Percentiles rank a stretch among this genome's conserved stretches.
phyloP scores from a whole-genome alignment of 2,113 vertebrate species.

The Phoxinus phoxinus region DNA sequence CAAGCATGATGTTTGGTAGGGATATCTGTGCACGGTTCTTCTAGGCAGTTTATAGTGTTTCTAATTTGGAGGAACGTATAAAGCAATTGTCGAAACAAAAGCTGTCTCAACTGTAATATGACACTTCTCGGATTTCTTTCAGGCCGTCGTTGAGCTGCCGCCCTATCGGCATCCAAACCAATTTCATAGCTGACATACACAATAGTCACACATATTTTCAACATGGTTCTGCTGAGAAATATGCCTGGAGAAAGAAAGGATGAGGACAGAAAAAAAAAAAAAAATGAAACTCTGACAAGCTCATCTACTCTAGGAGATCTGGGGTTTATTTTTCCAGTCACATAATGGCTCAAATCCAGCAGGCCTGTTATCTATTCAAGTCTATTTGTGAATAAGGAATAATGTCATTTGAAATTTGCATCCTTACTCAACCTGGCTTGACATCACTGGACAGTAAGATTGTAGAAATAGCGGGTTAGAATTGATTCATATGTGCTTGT shows the following conservation, averaged over 20 bases:
- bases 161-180: conserved; percentile 14
- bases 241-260: conserved; percentile 7
- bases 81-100: conserved; percentile 2
- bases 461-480: background rate
- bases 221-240: conserved; percentile 1
- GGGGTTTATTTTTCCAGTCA: background rate
- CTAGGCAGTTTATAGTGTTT: conserved; percentile 29
- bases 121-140: background rate
- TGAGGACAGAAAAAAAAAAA: background rate
- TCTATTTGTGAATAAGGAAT: conserved; percentile 6
- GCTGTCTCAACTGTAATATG: background rate
- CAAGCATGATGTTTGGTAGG: conserved; percentile 15
- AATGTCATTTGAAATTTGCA: background rate
- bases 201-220: conserved; percentile 18
- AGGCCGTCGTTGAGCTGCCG: background rate
- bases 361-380: conserved; percentile 15
- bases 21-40: conserved; percentile 6
- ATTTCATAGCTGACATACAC: conserved; percentile 24
- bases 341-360: conserved; percentile 7
- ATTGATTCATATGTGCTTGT: background rate
- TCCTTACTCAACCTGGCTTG: background rate
- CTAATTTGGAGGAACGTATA: conserved; percentile 36
- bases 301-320: background rate
- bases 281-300: conserved; percentile 1
- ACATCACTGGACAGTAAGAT: background rate